Conservation (phyloP, 2,797 vertebrate genomes). For the Schizothorax lantsangensis region DNA sequence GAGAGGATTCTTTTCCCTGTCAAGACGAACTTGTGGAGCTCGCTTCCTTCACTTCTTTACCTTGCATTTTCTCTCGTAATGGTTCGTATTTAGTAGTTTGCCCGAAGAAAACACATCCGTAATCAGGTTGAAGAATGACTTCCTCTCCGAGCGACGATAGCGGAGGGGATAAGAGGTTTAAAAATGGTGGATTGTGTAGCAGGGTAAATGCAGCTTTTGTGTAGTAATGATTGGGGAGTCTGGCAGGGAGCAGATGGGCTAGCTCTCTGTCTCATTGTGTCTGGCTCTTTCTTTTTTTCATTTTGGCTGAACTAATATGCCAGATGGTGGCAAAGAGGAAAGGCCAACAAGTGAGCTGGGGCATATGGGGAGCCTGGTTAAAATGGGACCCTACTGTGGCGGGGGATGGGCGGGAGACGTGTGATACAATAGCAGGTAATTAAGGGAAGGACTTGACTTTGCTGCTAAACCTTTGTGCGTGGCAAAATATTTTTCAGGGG, state of each 20-base stretch:
- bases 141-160: constrained; percentile 66
- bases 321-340: constrained; percentile 95
- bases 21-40: constrained; percentile 14
- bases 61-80: neutral
- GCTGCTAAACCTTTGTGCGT: constrained; percentile 55
- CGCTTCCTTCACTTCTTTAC: neutral
- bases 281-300: constrained; percentile 70
- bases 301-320: constrained; percentile 89
- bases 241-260: constrained; percentile 91
- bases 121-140: constrained; percentile 54
- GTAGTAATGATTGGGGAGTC: constrained; percentile 85
- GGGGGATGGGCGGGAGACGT: constrained; percentile 73
- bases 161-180: constrained; percentile 88
- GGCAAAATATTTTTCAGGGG: constrained; percentile 63
- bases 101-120: neutral
- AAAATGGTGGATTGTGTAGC: constrained; percentile 82
- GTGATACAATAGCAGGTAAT: constrained; percentile 83
- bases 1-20: constrained; percentile 40
- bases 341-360: constrained; percentile 94
- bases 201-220: constrained; percentile 94
- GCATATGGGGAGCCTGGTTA: constrained; percentile 99
- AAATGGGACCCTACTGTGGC: constrained; percentile 91
- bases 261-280: constrained; percentile 85
- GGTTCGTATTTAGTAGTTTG: constrained; percentile 15
- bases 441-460: constrained; percentile 82